Evolutionary conservation across 2,113 vertebrate species (phyloP).

Genomic region (Ciconia boyciana): DNA sequence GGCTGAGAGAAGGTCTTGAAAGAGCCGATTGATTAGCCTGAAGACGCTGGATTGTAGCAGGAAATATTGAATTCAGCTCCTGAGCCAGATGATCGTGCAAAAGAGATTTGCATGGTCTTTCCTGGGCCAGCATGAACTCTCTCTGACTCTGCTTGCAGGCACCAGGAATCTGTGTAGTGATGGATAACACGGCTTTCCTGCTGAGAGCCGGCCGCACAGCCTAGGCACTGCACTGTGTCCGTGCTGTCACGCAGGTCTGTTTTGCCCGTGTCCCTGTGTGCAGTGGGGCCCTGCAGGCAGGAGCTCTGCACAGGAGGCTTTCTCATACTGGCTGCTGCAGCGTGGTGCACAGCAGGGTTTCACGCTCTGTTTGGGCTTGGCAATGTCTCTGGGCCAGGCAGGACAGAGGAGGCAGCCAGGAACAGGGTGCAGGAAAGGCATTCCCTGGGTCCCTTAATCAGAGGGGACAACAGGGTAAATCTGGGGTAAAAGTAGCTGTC

Average conservation of each 20-base stretch:
- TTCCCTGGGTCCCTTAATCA: not conserved
- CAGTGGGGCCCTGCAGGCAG: not conserved
- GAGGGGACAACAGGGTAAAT: not conserved
- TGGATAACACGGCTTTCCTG: accelerated
- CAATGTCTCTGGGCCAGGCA: not conserved
- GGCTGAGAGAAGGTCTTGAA: not conserved
- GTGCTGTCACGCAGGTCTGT: not conserved
- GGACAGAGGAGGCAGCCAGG: not conserved
- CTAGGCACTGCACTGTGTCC: accelerated
- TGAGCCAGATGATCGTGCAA: not conserved
- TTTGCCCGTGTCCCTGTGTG: not conserved
- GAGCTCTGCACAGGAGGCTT: not conserved
- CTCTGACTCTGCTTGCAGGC: not conserved
- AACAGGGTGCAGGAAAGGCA: not conserved
- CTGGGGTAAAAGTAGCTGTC: not conserved
- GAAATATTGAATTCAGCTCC: not conserved
- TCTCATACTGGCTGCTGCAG: not conserved
- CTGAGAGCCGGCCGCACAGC: accelerated
- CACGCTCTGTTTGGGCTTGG: not conserved
- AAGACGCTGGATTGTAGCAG: not conserved
- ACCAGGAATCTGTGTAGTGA: not conserved
- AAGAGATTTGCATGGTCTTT: not conserved
- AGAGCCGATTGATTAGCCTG: not conserved
- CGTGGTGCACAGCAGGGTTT: not conserved
- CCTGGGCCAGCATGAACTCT: not conserved